phyloP scores from a whole-genome alignment of 2,113 vertebrate species.

The Phasianus colchicus region DNA sequence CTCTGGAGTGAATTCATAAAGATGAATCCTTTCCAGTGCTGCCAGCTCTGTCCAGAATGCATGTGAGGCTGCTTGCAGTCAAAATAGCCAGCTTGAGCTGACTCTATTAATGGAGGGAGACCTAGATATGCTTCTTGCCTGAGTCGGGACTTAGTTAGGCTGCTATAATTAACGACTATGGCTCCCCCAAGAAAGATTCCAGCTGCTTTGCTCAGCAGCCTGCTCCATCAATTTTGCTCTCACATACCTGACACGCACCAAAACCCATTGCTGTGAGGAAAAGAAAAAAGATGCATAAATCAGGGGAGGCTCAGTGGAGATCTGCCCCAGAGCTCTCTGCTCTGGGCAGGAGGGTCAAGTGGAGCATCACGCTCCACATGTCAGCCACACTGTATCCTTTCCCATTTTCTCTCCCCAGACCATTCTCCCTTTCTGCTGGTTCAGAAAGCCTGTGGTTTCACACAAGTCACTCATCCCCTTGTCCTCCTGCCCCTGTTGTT shows the following conservation, averaged over 20 bases:
- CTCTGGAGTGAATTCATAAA: neutral
- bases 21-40: neutral
- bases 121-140: constrained; percentile 26
- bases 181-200: constrained; percentile 59
- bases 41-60: neutral
- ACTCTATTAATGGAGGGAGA: neutral
- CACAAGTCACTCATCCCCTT: neutral
- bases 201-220: constrained; percentile 64
- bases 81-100: neutral
- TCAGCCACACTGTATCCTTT: neutral
- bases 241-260: neutral
- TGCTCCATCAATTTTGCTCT: constrained; percentile 62
- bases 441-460: neutral
- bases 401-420: neutral
- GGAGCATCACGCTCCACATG: neutral
- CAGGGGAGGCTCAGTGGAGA: neutral
- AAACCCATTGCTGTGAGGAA: constrained; percentile 47
- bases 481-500: neutral
- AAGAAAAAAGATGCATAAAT: constrained; percentile 36
- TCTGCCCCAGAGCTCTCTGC: neutral
- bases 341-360: too few relatives aligned
- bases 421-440: neutral
- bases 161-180: constrained; percentile 64
- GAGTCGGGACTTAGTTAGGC: constrained; percentile 22
- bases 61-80: neutral